phyloP scores from a whole-genome alignment of 2,888 invertebrate genomes.

The Drosophila koepferae region DNA sequence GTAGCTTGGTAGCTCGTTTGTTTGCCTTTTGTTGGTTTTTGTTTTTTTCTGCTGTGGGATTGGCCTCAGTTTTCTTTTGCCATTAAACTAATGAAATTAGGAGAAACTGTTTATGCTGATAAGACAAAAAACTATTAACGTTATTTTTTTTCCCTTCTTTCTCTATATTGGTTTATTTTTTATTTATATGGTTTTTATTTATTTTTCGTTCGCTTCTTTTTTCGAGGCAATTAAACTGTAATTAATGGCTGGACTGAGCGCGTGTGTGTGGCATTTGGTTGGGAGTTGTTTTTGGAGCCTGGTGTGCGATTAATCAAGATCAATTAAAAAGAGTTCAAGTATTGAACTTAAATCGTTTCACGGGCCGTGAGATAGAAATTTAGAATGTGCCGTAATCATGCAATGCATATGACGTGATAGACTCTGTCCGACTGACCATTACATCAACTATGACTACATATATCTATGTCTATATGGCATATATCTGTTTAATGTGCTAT shows the following conservation, averaged over 20 bases:
- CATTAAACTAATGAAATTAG: slow-evolving; percentile 79
- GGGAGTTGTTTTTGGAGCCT: slow-evolving; percentile 52
- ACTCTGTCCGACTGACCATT: not conserved
- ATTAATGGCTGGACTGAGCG: slow-evolving; percentile 59
- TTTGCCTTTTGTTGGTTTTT: slow-evolving; percentile 51
- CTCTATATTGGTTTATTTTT: slow-evolving; percentile 24
- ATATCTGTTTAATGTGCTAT: not conserved
- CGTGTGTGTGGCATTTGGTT: slow-evolving; percentile 51
- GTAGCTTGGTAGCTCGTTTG: slow-evolving; percentile 70
- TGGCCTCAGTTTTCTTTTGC: slow-evolving; percentile 57
- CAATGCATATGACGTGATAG: slow-evolving; percentile 39
- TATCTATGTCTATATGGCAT: not conserved
- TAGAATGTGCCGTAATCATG: slow-evolving; percentile 52
- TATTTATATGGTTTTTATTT: slow-evolving; percentile 28
- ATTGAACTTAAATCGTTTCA: slow-evolving; percentile 69
- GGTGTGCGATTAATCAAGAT: slow-evolving; percentile 78
- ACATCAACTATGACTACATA: slow-evolving; percentile 8
- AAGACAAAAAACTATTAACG: slow-evolving; percentile 74
- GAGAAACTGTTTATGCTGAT: slow-evolving; percentile 75
- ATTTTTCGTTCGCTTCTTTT: slow-evolving; percentile 26
- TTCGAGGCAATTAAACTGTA: slow-evolving; percentile 71
- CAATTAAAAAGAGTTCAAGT: slow-evolving; percentile 78
- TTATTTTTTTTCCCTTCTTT: slow-evolving; percentile 25
- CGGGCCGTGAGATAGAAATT: slow-evolving; percentile 67
- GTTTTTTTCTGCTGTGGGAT: slow-evolving; percentile 37